Percentiles rank a stretch among this genome's conserved stretches.
Evolutionary conservation across 2,797 vertebrate species (phyloP).

Genomic region (Urophycis tenuis): DNA sequence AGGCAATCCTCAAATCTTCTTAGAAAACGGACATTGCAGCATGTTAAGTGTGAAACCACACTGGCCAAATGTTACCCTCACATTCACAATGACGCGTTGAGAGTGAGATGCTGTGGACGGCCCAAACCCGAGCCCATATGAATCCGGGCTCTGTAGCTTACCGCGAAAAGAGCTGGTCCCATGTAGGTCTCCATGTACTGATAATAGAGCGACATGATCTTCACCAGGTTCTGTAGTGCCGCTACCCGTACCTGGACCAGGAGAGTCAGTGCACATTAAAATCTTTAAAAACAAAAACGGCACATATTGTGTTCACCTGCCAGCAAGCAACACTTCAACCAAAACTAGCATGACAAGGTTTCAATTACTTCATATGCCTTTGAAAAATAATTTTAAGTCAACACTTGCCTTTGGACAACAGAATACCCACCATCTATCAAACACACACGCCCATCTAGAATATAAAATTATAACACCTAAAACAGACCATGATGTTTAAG

Average conservation of each 20-base stretch:
- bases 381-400: neutral
- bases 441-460: neutral
- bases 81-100: neutral
- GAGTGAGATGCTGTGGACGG: neutral
- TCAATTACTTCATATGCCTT: neutral
- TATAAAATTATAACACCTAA: neutral
- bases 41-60: neutral
- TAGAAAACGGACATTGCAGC: neutral
- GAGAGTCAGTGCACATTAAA: neutral
- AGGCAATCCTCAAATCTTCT: neutral
- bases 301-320: neutral
- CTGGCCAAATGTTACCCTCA: neutral
- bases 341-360: neutral
- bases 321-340: neutral
- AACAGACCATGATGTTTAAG: neutral
- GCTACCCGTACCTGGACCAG: constrained; percentile 86
- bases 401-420: neutral
- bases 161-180: constrained; percentile 95
- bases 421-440: neutral
- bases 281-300: neutral
- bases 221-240: constrained; percentile 95
- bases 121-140: neutral
- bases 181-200: constrained; percentile 99
- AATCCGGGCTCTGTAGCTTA: constrained; percentile 61
- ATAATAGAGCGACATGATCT: constrained; percentile 98